phyloP scores from a whole-genome alignment of 2,113 vertebrate species.

The Pogona vitticeps region DNA sequence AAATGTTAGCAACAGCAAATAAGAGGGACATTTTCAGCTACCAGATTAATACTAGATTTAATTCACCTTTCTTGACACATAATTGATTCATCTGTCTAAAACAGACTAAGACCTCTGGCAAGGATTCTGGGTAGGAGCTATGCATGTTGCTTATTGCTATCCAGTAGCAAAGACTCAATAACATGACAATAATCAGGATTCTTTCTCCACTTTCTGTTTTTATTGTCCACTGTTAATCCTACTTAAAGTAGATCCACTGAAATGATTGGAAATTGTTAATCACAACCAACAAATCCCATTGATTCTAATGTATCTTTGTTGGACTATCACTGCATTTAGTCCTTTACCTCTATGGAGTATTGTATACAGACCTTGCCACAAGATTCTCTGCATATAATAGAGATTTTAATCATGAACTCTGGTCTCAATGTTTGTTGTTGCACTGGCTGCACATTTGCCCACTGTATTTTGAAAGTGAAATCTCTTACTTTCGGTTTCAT shows the following conservation, averaged over 20 bases:
- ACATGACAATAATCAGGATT: background rate
- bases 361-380: too few relatives aligned
- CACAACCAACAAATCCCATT: background rate
- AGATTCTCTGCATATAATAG: background rate
- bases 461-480: background rate
- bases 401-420: background rate
- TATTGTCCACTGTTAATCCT: background rate
- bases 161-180: background rate
- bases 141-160: background rate
- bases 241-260: background rate
- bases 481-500: background rate
- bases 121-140: background rate
- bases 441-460: background rate
- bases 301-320: background rate
- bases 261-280: background rate
- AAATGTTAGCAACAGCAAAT: background rate
- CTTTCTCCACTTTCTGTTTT: background rate
- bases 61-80: background rate
- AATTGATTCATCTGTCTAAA: background rate
- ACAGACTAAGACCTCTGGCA: background rate
- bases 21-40: background rate
- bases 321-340: background rate
- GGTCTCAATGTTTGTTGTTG: background rate
- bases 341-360: too few relatives aligned
- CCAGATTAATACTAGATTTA: background rate